These are phyloP conservation scores for Athene noctua DNA, from an alignment of 2,113 vertebrate species.

Conservation along the genomic window DNA sequence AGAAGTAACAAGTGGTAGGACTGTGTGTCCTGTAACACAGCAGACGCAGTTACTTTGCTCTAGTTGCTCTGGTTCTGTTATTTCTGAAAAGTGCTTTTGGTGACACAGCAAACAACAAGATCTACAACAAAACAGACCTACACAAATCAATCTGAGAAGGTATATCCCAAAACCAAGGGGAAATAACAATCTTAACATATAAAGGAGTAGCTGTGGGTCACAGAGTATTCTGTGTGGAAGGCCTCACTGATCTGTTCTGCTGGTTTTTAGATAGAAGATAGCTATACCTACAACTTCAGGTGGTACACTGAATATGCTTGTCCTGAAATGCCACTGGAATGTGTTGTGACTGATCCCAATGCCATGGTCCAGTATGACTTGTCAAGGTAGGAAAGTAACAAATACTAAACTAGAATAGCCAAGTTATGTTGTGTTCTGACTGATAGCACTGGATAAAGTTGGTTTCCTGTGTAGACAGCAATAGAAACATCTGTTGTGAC, in stretches of 20 bases:
- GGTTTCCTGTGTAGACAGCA: neutral
- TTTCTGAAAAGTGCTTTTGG: neutral
- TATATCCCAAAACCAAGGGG: neutral
- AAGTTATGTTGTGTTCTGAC: too few relatives aligned
- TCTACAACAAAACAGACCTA: neutral
- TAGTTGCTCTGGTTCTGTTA: neutral
- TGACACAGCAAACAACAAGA: neutral
- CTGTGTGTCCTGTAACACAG: neutral
- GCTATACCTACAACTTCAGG: conserved; percentile 90
- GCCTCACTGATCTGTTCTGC: neutral
- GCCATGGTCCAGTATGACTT: conserved; percentile 90
- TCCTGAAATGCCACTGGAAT: conserved; percentile 87
- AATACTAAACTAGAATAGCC: too few relatives aligned
- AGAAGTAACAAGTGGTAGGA: neutral
- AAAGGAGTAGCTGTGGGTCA: neutral
- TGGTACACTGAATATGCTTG: conserved; percentile 96
- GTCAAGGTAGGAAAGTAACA: conserved; percentile 80
- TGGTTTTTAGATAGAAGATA: conserved; percentile 81
- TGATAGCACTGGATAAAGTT: neutral
- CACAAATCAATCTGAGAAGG: neutral
- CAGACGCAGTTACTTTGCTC: neutral
- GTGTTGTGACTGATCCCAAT: conserved; percentile 83
- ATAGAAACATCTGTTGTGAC: neutral
- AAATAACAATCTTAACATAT: neutral
- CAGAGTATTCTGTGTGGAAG: neutral